Conservation (phyloP, 2,113 vertebrate genomes). For the Embiotoca jacksoni region DNA sequence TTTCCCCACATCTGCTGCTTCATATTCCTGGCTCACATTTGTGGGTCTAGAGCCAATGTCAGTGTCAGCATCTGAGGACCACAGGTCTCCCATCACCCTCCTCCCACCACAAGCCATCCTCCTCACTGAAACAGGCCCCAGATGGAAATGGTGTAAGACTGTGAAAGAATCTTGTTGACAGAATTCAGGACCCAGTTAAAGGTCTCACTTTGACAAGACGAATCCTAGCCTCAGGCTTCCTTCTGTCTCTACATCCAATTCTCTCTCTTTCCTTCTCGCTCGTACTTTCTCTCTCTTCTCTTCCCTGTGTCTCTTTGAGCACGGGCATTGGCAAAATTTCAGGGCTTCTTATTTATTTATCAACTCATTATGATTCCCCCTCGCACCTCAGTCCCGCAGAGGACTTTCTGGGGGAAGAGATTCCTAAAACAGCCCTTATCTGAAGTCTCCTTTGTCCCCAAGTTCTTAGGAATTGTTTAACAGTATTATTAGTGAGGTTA, state of each 20-base stretch:
- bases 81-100: constrained; percentile 52
- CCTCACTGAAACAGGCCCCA: constrained; percentile 51
- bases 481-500: constrained; percentile 71
- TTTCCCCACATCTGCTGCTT: constrained; percentile 55
- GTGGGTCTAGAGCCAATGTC: constrained; percentile 59
- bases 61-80: constrained; percentile 64
- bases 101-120: constrained; percentile 48
- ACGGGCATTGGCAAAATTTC: constrained; percentile 65
- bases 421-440: constrained; percentile 71
- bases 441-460: constrained; percentile 69
- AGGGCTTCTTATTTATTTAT: constrained; percentile 80
- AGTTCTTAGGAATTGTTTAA: constrained; percentile 71
- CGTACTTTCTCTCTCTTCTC: constrained; percentile 33
- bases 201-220: constrained; percentile 81
- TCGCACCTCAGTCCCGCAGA: constrained; percentile 54
- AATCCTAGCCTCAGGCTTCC: constrained; percentile 73
- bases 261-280: constrained; percentile 34
- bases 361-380: constrained; percentile 72
- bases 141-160: constrained; percentile 75
- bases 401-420: constrained; percentile 58
- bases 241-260: constrained; percentile 54
- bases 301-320: constrained; percentile 51
- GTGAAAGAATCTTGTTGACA: constrained; percentile 78
- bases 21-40: constrained; percentile 61
- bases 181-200: constrained; percentile 81